phyloP scores from a whole-genome alignment of 2,113 vertebrate genomes.

The Rhynchomys soricoides region DNA sequence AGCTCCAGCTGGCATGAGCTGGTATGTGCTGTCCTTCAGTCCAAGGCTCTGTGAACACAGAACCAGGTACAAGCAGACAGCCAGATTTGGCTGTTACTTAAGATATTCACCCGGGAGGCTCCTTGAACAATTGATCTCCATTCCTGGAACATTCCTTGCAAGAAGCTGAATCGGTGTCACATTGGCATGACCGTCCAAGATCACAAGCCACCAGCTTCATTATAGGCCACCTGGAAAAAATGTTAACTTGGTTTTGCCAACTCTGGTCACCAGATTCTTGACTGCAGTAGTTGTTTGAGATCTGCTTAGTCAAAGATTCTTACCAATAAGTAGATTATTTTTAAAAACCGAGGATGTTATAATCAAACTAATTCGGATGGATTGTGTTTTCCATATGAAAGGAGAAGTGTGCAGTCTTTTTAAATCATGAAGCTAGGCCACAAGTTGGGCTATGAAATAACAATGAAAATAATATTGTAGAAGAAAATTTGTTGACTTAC shows the following conservation, averaged over 20 bases:
- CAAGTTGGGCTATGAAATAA: not conserved
- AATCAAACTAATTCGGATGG: not conserved
- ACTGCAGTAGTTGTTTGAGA: not conserved
- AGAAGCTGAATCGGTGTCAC: not conserved
- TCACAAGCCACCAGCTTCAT: not conserved
- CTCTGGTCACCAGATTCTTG: constrained; percentile 25
- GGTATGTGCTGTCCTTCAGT: not conserved
- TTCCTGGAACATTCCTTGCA: not conserved
- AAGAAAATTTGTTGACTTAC: constrained; percentile 3
- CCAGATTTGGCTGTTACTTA: not conserved
- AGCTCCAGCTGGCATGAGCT: not conserved
- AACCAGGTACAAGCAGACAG: not conserved
- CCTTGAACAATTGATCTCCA: not conserved
- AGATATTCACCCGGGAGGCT: not conserved
- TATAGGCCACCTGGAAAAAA: not conserved
- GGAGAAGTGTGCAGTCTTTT: constrained; percentile 8
- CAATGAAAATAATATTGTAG: not conserved
- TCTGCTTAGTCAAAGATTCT: not conserved
- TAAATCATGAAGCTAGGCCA: not conserved
- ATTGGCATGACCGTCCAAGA: not conserved
- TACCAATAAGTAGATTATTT: not conserved
- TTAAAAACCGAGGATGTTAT: not conserved
- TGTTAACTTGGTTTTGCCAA: constrained; percentile 7
- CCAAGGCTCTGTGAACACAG: not conserved
- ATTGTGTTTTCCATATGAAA: not conserved